phyloP scores from a whole-genome alignment of 2,888 invertebrate species.

The Galerucella pusilla region DNA sequence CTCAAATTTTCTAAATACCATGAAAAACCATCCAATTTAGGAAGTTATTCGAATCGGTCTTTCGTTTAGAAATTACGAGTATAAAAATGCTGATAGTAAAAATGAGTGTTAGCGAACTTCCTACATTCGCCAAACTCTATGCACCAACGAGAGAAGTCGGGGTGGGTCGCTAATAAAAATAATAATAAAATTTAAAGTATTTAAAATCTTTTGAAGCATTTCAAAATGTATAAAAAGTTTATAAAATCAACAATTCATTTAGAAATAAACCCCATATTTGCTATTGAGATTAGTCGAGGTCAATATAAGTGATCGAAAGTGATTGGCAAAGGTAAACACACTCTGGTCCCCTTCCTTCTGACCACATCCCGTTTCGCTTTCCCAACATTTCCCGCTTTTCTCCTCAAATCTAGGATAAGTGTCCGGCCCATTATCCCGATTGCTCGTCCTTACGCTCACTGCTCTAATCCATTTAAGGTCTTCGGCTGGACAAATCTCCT shows the following conservation, averaged over 20 bases:
- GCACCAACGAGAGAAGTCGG: no score
- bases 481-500: constrained; percentile 47
- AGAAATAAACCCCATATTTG: constrained; percentile 22
- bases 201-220: background rate
- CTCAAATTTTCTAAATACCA: no score
- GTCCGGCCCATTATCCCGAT: constrained; percentile 66
- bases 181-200: no score
- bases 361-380: constrained; percentile 56
- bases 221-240: background rate
- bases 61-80: no score
- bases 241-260: background rate
- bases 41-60: no score
- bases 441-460: constrained; percentile 62
- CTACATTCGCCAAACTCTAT: no score
- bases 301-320: constrained; percentile 48
- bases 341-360: constrained; percentile 45
- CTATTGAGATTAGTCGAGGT: constrained; percentile 7
- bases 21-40: no score
- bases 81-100: no score
- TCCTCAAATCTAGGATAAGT: constrained; percentile 61
- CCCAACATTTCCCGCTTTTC: constrained; percentile 41
- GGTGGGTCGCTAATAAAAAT: no score
- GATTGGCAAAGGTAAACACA: constrained; percentile 60
- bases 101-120: no score
- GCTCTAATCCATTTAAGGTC: constrained; percentile 62